Base-by-base conservation (phyloP, 1,140 invertebrate genomes). In the Hypsibius dujardini region DNA sequence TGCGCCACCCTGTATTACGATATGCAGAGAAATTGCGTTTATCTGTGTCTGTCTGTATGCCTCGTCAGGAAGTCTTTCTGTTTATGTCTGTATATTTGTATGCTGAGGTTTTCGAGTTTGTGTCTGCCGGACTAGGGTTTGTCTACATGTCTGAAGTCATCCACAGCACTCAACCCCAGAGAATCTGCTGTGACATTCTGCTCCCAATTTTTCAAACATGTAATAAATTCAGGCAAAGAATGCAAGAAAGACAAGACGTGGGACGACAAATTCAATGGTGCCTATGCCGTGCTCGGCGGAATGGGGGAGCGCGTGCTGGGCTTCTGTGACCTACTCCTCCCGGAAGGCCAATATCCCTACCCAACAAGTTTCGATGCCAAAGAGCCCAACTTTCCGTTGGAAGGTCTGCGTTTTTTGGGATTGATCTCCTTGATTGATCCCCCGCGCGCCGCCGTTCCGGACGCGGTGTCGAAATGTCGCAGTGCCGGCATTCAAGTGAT, bases 341-440 rank as follows among this genome's bases (percentile, higher is more conserved):
- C 70, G 59, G n/a, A 0, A 0, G 72, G 71, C 12, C 59, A 70
- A 46, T 78, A 73, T 72, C 74, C 76, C 2, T 69, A 71, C 40
- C 75, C 74, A 7, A 78, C 77, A 73, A 71, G 73, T 15, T 81
- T 81, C 70, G 74, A 78, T 71, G 71, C 75, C 2, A 78, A 81
- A 46, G 75, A 79, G 59, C 69, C 71, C 45, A 77, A 81, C 70
- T 81, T 82, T 73, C 78, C 79, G 1, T n/a, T 78, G 1, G 71
- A 70, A 7, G 78, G 76, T 40, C 73, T 82, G 28, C 72, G 79
- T 69, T 81, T 81, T 71, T 74, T 81, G 45, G 80, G 80, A n/a
- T 73, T 81, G 14, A 77, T 82, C 56, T 81, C 80, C 1, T 79
- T 81, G 78, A n/a, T n/a, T n/a, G 78, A 79, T 72, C 78, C 78